A percentile compares a stretch with the other conserved stretches of the same genome.
Conservation (phyloP, 1,140 invertebrate species). For the Drosophila lacteicornis region DNA sequence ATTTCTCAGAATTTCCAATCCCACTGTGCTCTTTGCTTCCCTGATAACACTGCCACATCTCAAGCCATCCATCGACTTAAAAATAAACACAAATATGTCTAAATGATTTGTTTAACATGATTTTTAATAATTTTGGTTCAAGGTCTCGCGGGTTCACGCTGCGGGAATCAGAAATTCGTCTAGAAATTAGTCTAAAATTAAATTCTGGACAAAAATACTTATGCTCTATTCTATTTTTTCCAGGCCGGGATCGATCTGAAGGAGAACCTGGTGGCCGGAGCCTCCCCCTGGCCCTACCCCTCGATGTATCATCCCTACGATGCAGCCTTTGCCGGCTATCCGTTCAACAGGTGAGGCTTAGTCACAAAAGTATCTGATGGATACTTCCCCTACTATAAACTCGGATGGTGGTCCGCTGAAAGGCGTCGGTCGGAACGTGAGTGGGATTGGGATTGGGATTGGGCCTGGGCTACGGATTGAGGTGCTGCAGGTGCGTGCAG, state of each 20-base stretch:
- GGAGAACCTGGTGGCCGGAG: slow-evolving; percentile 93
- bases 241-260: slow-evolving; percentile 91
- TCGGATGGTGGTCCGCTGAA: slow-evolving; percentile 67
- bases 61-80: slow-evolving; percentile 16
- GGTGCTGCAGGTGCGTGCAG: slow-evolving; percentile 47
- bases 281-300: slow-evolving; percentile 93
- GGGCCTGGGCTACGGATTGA: slow-evolving; percentile 14
- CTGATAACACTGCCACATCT: slow-evolving; percentile 44
- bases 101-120: slow-evolving; percentile 84
- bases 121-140: slow-evolving; percentile 80
- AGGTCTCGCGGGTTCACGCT: slow-evolving; percentile 61
- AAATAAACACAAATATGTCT: slow-evolving; percentile 57
- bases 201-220: slow-evolving; percentile 12
- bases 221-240: slow-evolving; percentile 36
- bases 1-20: not conserved
- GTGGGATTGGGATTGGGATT: slow-evolving; percentile 22
- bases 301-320: slow-evolving; percentile 96
- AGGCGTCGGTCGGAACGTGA: slow-evolving; percentile 74
- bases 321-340: slow-evolving; percentile 94
- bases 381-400: slow-evolving; percentile 46
- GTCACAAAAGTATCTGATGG: slow-evolving; percentile 32
- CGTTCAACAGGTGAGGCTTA: slow-evolving; percentile 94
- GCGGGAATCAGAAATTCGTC: not conserved
- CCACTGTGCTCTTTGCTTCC: not conserved
- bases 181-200: slow-evolving; percentile 37